Evolutionary conservation across 2,888 invertebrate genomes (phyloP), one percentile per base, ranked within the genome.

Genomic region (Thera britannica): DNA sequence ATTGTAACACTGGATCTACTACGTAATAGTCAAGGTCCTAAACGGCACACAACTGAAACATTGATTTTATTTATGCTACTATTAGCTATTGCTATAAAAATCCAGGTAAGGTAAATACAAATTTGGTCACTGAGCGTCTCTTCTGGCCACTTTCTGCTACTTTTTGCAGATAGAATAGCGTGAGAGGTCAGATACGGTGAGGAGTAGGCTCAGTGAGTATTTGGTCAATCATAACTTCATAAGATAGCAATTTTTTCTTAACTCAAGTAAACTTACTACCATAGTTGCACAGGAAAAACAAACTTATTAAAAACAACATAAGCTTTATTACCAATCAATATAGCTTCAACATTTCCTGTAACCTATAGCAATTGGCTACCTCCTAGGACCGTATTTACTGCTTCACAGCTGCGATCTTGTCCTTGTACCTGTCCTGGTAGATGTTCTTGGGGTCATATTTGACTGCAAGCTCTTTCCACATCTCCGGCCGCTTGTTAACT

Each of bases 371-470:
- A 44, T 41, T 51, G 36, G 57, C 54, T 56, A 34, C 55, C 49
- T 55, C 36, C 36, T 9, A 55, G 9, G 2, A 44, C 23, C 11
- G 41, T 52, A 0, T 62, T 48, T 61, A 71, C 3, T 61, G 74
- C 75, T 89, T 90, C 3, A 75, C 85, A 2, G 87, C 77, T 0
- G 90, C 84, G 38, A 93, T 81, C 75, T 86, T 87, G 71, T 94
- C 91, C 83, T 94, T 94, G 92, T 96, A 97, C 77, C 94, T 95
- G 69, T 89, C 89, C 75, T 95, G 95, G 91, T 97, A 97, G 65
- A 94, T 84, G 65, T 96, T 95, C 0, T 95, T 87, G 3, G 96
- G 96, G 83, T 97, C 97, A 83, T 96, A 97, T 84, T 96, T 97
- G 34, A 85, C 89, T 57, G 96, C 89, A 11, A 97, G 88, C 65